Evolutionary conservation across 1,140 invertebrate genomes (phyloP).

Genomic region (Drosophila pruinosa): DNA sequence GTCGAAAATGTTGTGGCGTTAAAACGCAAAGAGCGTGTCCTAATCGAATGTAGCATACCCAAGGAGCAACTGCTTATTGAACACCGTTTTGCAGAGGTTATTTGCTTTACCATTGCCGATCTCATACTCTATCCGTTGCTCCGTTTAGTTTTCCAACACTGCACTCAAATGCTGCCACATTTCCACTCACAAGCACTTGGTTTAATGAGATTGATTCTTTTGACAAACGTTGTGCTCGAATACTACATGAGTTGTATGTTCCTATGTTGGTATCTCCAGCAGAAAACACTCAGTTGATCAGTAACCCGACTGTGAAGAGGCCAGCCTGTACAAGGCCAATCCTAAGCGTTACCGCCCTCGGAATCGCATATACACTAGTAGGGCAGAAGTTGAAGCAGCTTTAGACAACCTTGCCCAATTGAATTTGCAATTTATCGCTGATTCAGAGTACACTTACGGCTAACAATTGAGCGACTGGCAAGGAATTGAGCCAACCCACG

Average conservation of each 20-base stretch:
- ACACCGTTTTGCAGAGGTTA: slow-evolving; percentile 93
- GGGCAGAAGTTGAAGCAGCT: slow-evolving; percentile 88
- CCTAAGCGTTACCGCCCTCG: slow-evolving; percentile 89
- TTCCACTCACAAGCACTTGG: slow-evolving; percentile 89
- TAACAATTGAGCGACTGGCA: slow-evolving; percentile 71
- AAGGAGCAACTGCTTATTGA: slow-evolving; percentile 85
- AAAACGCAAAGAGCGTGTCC: slow-evolving; percentile 61
- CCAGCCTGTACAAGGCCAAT: slow-evolving; percentile 90
- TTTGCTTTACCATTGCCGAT: slow-evolving; percentile 92
- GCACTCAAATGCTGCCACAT: slow-evolving; percentile 83
- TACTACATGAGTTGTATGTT: slow-evolving; percentile 61
- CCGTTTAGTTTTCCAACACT: slow-evolving; percentile 86
- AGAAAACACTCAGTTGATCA: slow-evolving; percentile 22
- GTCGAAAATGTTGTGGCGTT: slow-evolving; percentile 40
- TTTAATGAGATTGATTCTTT: slow-evolving; percentile 83
- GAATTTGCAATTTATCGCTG: slow-evolving; percentile 53
- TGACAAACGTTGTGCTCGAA: slow-evolving; percentile 46
- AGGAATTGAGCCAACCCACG: slow-evolving; percentile 69
- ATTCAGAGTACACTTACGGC: slow-evolving; percentile 49
- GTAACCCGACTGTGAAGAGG: slow-evolving; percentile 66
- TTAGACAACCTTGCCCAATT: slow-evolving; percentile 83
- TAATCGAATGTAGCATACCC: slow-evolving; percentile 82
- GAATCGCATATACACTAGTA: slow-evolving; percentile 89
- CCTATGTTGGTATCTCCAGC: background rate
- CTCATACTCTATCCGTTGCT: slow-evolving; percentile 90